Conservation (phyloP, 2,797 vertebrate species). For the Tragelaphus eurycerus region DNA sequence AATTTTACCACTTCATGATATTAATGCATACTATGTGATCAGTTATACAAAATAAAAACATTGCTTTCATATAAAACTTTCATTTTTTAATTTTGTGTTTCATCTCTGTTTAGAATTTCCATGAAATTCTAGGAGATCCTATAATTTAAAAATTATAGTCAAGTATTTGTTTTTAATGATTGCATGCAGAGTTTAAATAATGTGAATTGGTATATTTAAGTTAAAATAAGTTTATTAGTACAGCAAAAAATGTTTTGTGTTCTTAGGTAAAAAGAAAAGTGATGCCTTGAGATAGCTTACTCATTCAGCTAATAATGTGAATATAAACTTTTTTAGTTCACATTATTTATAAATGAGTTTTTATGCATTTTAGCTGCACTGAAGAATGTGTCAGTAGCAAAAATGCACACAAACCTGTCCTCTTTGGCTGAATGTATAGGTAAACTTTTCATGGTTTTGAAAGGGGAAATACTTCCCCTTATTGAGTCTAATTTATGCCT, state of each 20-base stretch:
- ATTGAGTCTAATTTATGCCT: conserved; percentile 1
- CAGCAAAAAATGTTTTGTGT: not conserved
- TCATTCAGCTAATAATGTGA: conserved; percentile 31
- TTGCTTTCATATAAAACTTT: conserved; percentile 10
- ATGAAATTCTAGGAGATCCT: too few relatives aligned
- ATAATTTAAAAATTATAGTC: not conserved
- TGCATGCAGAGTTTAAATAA: not conserved
- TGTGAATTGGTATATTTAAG: conserved; percentile 31
- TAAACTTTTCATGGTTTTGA: conserved; percentile 35
- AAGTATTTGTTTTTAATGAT: conserved; percentile 19
- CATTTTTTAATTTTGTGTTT: conserved; percentile 28
- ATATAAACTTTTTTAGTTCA: not conserved
- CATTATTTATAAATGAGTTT: conserved; percentile 8
- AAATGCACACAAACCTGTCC: not conserved
- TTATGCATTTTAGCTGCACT: conserved; percentile 3
- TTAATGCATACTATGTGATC: conserved; percentile 3
- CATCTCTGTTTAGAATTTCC: conserved; percentile 26
- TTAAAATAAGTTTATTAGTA: conserved; percentile 28
- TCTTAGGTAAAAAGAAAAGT: conserved; percentile 25
- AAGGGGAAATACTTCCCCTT: not conserved
- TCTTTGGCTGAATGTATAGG: not conserved
- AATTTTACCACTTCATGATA: conserved; percentile 24
- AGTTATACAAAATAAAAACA: not conserved
- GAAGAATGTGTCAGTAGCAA: conserved; percentile 1
- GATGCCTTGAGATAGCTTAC: not conserved